Evolutionary conservation across 2,888 invertebrate genomes (phyloP).

Genomic region (Nephrotoma flavescens): DNA sequence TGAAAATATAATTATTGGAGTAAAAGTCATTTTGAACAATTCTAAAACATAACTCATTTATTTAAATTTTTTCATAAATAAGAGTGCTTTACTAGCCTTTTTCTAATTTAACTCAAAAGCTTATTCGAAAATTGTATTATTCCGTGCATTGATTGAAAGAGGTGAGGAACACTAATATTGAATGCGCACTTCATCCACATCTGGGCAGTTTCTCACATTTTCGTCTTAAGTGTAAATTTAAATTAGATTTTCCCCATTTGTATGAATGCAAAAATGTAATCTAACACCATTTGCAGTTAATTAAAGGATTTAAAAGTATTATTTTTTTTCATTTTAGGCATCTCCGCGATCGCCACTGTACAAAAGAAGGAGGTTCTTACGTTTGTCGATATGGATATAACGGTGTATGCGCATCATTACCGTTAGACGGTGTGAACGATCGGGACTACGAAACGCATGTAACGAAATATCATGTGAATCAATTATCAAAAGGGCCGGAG

Average conservation of each 20-base stretch:
- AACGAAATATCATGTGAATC: slow-evolving; percentile 44
- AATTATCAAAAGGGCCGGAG: slow-evolving; percentile 32
- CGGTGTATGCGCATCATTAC: slow-evolving; percentile 70
- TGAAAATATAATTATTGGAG: no score
- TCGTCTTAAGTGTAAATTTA: no score
- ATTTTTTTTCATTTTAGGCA: slow-evolving; percentile 40
- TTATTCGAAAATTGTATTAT: no score
- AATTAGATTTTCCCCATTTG: neutral
- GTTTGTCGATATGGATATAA: slow-evolving; percentile 81
- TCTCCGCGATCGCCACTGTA: slow-evolving; percentile 63
- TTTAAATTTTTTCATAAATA: no score
- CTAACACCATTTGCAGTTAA: neutral
- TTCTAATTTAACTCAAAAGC: no score
- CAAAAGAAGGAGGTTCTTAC: slow-evolving; percentile 71
- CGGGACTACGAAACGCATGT: slow-evolving; percentile 80
- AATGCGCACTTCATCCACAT: no score
- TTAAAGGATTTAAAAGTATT: neutral
- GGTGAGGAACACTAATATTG: no score
- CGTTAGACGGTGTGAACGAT: slow-evolving; percentile 79
- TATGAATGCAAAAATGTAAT: neutral
- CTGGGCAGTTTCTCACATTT: no score
- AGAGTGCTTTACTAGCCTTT: no score
- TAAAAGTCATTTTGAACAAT: no score
- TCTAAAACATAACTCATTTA: no score
- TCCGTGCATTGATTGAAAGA: no score